Conservation (phyloP, 2,888 invertebrate genomes). For the Leucoptera coffeella region DNA sequence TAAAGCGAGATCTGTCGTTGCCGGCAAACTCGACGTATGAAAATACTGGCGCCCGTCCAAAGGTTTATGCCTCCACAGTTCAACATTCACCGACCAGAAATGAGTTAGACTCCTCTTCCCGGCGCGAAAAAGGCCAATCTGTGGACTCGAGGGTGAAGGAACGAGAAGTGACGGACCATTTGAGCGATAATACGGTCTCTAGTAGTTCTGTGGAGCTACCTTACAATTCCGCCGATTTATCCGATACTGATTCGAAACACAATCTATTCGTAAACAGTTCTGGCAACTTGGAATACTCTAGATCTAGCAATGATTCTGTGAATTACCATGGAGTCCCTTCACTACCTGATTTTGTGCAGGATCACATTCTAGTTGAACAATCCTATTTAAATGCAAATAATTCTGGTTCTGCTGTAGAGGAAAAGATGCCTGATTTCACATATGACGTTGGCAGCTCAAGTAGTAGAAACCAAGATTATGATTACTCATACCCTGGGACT, state of each 20-base stretch:
- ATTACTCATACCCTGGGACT: conserved; percentile 22
- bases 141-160: conserved; percentile 47
- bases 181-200: conserved; percentile 31
- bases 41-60: conserved; percentile 72
- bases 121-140: conserved; percentile 30
- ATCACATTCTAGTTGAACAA: conserved; percentile 78
- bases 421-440: conserved; percentile 64
- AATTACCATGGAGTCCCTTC: conserved; percentile 56
- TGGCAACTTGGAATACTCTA: conserved; percentile 21
- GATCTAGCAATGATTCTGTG: too few species aligned
- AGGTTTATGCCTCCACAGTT: conserved; percentile 55
- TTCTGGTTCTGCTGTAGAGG: conserved; percentile 52
- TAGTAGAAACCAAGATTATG: conserved; percentile 30
- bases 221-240: conserved; percentile 41
- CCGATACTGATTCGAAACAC: conserved; percentile 41
- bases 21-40: conserved; percentile 55
- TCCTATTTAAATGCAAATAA: conserved; percentile 57
- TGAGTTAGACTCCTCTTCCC: conserved; percentile 23
- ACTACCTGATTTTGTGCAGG: conserved; percentile 83
- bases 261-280: conserved; percentile 37
- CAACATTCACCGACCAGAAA: conserved; percentile 41
- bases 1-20: conserved; percentile 58
- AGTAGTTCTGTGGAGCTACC: conserved; percentile 42
- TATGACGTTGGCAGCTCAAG: conserved; percentile 40
- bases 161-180: conserved; percentile 19